These are phyloP conservation scores for Argyrosomus regius DNA, from an alignment of 2,797 vertebrate species.

Conservation along the genomic window DNA sequence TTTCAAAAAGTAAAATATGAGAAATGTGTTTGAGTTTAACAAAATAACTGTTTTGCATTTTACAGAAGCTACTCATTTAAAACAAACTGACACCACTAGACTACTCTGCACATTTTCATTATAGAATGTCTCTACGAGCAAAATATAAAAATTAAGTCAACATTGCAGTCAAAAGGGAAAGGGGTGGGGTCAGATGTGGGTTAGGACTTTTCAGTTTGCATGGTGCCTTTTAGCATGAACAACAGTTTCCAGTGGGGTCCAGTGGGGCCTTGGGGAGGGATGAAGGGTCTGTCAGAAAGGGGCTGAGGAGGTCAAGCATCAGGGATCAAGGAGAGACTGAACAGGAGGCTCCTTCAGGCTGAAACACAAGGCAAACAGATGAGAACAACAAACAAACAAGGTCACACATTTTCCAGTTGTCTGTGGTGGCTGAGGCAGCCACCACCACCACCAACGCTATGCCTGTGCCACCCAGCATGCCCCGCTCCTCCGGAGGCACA, in stretches of 20 bases:
- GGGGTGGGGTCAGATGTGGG: slow-evolving; percentile 15
- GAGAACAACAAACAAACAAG: slow-evolving; percentile 39
- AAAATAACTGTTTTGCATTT: slow-evolving; percentile 64
- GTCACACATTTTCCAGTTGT: slow-evolving; percentile 63
- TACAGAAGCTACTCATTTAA: slow-evolving; percentile 65
- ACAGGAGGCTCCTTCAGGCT: slow-evolving; percentile 69
- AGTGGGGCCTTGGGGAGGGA: slow-evolving; percentile 36
- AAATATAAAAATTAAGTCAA: slow-evolving; percentile 83
- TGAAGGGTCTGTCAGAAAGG: slow-evolving; percentile 24
- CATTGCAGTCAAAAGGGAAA: slow-evolving; percentile 61
- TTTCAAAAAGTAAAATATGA: slow-evolving; percentile 57
- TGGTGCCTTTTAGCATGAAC: slow-evolving; percentile 43
- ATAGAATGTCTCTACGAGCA: slow-evolving; percentile 58
- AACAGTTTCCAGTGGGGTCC: slow-evolving; percentile 66
- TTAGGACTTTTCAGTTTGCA: slow-evolving; percentile 40
- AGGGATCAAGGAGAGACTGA: slow-evolving; percentile 46
- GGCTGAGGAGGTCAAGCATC: slow-evolving; percentile 48
- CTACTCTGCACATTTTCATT: slow-evolving; percentile 57
- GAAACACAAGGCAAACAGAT: slow-evolving; percentile 61
- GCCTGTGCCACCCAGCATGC: slow-evolving; percentile 63
- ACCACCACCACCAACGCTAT: slow-evolving; percentile 8
- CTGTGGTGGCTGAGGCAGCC: slow-evolving; percentile 33
- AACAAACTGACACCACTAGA: slow-evolving; percentile 54
- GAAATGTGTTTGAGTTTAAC: slow-evolving; percentile 54
- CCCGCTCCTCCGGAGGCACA: slow-evolving; percentile 59